Evolutionary conservation across 2,113 vertebrate species (phyloP), one percentile per base, ranked within the genome.

Genomic region (Embiotoca jacksoni): DNA sequence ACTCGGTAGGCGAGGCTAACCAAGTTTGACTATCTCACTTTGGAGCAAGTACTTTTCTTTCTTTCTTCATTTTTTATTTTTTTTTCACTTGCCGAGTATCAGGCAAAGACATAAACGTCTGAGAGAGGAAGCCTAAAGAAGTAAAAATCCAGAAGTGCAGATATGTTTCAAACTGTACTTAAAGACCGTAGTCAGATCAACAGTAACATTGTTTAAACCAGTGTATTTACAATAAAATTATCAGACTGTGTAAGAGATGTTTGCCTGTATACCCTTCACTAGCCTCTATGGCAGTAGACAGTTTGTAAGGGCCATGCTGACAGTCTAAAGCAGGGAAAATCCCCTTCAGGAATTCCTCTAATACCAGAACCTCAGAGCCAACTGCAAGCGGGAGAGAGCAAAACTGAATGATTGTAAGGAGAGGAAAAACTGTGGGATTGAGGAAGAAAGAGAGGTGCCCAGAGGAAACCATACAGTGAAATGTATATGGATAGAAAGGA

Each of bases 311-410:
- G 83, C 74, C 64, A 72, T 78, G 66, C 78, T 87, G 78, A 89
- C 85, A 82, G 84, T 75, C 80, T 87, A 87, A 92, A 89, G 79
- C 64, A 78, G 80, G 71, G 84, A 62, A 91, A 90, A 88, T 78
- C 78, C 82, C 79, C 82, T 63, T 60, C 44, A 82, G 83, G 87
- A 92, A 88, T 87, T 88, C 80, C 87, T 85, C 81, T 75, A 87
- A 84, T 81, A 74, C 80, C 69, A 78, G 78, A 85, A 59, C 74
- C 77, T 84, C 74, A 16, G 61, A 64, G 61, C 72, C n/a, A 49
- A 52, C 61, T 56, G 75, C 35, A 75, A 41, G 53, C 66, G 56
- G 37, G 50, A 54, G 72, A 74, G 78, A 72, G 72, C 16, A 68
- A 67, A 72, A 73, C 72, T 81, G 60, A 85, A 58, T 73, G 81